Percentiles rank a stretch among this genome's conserved stretches.
Conservation (phyloP, 2,888 invertebrate genomes). For the Andrena minutula region DNA sequence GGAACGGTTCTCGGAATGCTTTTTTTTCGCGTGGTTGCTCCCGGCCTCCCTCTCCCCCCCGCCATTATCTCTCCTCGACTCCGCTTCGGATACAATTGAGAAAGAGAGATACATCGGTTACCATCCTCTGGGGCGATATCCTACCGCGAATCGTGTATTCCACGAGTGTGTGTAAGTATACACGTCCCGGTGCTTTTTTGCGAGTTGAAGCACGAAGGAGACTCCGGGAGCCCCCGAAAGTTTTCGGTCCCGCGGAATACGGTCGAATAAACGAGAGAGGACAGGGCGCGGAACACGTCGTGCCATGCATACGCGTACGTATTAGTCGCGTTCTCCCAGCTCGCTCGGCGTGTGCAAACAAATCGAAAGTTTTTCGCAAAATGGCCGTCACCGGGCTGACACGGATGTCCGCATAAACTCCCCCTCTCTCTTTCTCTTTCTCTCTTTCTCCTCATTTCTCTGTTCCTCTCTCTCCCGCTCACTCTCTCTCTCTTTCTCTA, state of each 20-base stretch:
- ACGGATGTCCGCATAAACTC: conserved; percentile 83
- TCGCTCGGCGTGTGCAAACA: conserved; percentile 78
- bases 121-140: conserved; percentile 46
- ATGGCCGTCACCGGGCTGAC: conserved; percentile 84
- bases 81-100: conserved; percentile 45
- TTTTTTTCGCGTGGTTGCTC: conserved; percentile 50
- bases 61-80: conserved; percentile 56
- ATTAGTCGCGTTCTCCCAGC: conserved; percentile 79
- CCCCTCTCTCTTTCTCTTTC: conserved; percentile 63
- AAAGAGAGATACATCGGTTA: conserved; percentile 45
- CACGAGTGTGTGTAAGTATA: conserved; percentile 38
- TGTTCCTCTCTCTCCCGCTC: conserved; percentile 50
- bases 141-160: conserved; percentile 60
- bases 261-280: conserved; percentile 72
- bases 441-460: conserved; percentile 32
- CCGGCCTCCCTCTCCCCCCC: neutral
- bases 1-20: conserved; percentile 59
- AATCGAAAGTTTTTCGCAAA: conserved; percentile 85
- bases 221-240: conserved; percentile 64
- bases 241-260: conserved; percentile 68
- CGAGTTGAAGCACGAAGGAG: conserved; percentile 64
- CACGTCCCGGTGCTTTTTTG: conserved; percentile 61
- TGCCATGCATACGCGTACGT: conserved; percentile 82
- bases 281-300: conserved; percentile 70
- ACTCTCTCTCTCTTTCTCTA: conserved; percentile 49